Conservation (phyloP, 2,113 vertebrate species). For the Gavialis gangeticus region DNA sequence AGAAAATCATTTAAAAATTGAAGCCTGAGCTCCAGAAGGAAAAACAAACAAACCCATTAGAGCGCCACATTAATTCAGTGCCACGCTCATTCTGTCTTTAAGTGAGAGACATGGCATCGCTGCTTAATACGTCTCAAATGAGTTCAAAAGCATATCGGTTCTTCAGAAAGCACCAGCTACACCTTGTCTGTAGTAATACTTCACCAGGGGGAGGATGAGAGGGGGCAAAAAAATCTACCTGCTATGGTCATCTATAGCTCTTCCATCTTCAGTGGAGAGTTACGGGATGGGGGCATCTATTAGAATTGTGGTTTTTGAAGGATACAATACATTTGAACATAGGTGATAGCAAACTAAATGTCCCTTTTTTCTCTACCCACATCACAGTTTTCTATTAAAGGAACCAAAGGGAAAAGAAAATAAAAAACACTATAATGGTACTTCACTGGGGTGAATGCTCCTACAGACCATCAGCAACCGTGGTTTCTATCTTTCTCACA, state of each 20-base stretch:
- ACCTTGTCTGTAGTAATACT: background rate
- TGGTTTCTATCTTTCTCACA: background rate
- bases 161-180: background rate
- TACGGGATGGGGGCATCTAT: background rate
- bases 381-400: background rate
- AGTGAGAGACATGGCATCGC: slow-evolving; percentile 3
- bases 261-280: background rate
- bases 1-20: slow-evolving; percentile 21
- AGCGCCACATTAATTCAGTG: slow-evolving; percentile 19
- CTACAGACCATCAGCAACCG: background rate
- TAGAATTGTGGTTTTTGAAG: background rate
- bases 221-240: background rate
- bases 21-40: background rate
- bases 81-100: slow-evolving; percentile 26
- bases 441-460: background rate
- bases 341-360: background rate
- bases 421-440: background rate
- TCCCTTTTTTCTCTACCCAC: background rate
- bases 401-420: background rate
- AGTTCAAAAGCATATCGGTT: slow-evolving; percentile 4
- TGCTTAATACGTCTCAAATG: background rate
- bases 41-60: slow-evolving; percentile 5
- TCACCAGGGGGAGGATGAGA: background rate
- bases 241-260: background rate
- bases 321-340: background rate